phyloP scores from a whole-genome alignment of 2,797 vertebrate genomes.

The Miichthys miiuy region DNA sequence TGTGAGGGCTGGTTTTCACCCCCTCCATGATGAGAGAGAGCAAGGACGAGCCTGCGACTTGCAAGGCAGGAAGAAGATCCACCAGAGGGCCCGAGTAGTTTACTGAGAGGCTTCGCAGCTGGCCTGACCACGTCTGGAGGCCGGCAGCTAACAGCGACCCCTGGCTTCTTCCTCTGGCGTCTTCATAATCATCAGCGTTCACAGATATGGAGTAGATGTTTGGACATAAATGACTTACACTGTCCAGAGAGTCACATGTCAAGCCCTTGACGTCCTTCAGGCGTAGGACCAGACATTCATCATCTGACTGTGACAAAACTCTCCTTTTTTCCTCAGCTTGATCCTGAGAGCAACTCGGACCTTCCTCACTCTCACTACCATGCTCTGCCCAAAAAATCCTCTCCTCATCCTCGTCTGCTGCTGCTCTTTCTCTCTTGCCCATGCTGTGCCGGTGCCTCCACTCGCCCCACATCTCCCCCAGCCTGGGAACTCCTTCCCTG shows the following conservation, averaged over 20 bases:
- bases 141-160: conserved; percentile 18
- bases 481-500: conserved; percentile 75
- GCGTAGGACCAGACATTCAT: conserved; percentile 51
- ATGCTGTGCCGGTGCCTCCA: conserved; percentile 13
- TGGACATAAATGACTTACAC: conserved; percentile 78
- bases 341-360: conserved; percentile 6
- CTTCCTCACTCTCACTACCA: conserved; percentile 53
- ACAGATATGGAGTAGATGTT: conserved; percentile 67
- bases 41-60: conserved; percentile 73
- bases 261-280: conserved; percentile 78
- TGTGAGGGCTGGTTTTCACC: conserved; percentile 70
- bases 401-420: conserved; percentile 30
- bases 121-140: conserved; percentile 74
- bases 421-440: conserved; percentile 1
- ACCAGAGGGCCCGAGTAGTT: conserved; percentile 72
- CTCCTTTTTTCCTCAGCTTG: conserved; percentile 2
- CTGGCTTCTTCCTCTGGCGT: conserved; percentile 16
- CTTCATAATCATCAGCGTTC: conserved; percentile 51
- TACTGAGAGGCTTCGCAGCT: conserved; percentile 80
- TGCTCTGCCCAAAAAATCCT: conserved; percentile 21
- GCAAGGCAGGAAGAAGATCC: conserved; percentile 74
- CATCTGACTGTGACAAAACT: conserved; percentile 16
- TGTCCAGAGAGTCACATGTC: conserved; percentile 70
- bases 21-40: conserved; percentile 85
- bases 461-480: conserved; percentile 76